phyloP scores from a whole-genome alignment of 2,113 vertebrate species.

The Tragelaphus imberbis region DNA sequence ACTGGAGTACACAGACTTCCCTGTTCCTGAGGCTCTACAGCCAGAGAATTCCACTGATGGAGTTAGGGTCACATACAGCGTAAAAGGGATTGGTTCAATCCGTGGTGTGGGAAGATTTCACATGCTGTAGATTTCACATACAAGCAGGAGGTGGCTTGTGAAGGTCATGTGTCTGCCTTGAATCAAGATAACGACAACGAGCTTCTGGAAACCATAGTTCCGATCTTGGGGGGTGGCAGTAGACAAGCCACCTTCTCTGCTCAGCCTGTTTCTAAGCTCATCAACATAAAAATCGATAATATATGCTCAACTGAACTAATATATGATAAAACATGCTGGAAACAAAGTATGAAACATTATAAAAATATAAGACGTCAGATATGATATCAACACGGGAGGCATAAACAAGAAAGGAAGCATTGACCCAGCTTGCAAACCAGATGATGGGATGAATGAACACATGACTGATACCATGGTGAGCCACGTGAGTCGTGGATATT shows the following conservation, averaged over 20 bases:
- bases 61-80: not conserved
- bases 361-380: not conserved
- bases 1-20: not conserved
- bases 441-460: not conserved
- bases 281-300: not conserved
- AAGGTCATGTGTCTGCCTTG: not conserved
- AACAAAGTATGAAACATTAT: not conserved
- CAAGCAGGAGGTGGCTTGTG: not conserved
- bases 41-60: not conserved
- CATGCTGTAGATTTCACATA: not conserved
- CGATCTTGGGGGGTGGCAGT: not conserved
- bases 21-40: not conserved
- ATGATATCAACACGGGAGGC: not conserved
- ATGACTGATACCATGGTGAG: not conserved
- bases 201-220: not conserved
- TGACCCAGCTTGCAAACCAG: not conserved
- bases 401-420: not conserved
- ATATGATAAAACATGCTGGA: not conserved
- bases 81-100: not conserved
- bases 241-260: not conserved
- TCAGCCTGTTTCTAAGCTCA: not conserved
- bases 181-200: not conserved
- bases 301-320: not conserved
- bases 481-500: not conserved
- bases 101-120: not conserved